A percentile compares a stretch with the other conserved stretches of the same genome.
Evolutionary conservation across 2,888 invertebrate genomes (phyloP).

Genomic region (Chrysotoxum bicinctum): DNA sequence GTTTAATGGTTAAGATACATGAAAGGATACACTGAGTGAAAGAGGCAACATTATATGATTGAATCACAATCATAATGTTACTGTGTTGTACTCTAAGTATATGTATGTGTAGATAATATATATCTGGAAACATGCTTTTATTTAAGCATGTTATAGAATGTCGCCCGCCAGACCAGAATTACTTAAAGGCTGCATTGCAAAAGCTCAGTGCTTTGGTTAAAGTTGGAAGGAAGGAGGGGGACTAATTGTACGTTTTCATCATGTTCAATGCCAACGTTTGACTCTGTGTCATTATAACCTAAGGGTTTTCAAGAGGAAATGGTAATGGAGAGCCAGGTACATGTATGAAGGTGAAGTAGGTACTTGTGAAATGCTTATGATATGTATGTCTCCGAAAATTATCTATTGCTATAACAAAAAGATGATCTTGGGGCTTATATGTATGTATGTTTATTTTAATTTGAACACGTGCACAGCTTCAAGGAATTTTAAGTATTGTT

Average conservation of each 20-base stretch:
- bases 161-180: slow-evolving; percentile 38
- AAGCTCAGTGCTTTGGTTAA: slow-evolving; percentile 23
- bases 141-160: slow-evolving; percentile 35
- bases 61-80: slow-evolving; percentile 36
- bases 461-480: not conserved
- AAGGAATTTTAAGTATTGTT: not conserved
- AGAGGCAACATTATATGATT: slow-evolving; percentile 34
- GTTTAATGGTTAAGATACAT: slow-evolving; percentile 68
- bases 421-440: not conserved
- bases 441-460: slow-evolving; percentile 6
- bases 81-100: not conserved
- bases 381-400: slow-evolving; percentile 2
- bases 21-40: slow-evolving; percentile 48
- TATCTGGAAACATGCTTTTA: slow-evolving; percentile 24
- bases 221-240: not conserved
- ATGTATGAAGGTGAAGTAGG: not conserved
- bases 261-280: slow-evolving; percentile 51
- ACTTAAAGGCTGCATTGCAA: slow-evolving; percentile 36
- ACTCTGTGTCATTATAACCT: slow-evolving; percentile 28
- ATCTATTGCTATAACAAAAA: not conserved
- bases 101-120: not conserved
- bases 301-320: slow-evolving; percentile 39
- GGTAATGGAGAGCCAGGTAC: not conserved
- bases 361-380: slow-evolving; percentile 24
- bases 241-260: slow-evolving; percentile 54